These are phyloP conservation scores for Saturnia pavonia DNA, from an alignment of 2,888 invertebrate genomes.

Conservation along the genomic window DNA sequence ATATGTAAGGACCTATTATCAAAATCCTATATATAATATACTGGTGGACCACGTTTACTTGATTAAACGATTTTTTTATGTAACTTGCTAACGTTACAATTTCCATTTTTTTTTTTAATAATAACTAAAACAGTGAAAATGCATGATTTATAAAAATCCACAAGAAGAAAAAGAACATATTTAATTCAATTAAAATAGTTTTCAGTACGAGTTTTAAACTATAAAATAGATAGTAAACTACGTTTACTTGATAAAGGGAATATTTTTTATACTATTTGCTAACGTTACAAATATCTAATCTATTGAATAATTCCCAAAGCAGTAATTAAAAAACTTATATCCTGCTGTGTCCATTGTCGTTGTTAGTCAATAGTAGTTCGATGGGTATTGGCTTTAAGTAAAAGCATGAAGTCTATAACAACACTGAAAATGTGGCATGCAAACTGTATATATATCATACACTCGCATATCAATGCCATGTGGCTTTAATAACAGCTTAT, in stretches of 20 bases:
- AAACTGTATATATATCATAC: neutral
- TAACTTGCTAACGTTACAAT: too few relatives aligned
- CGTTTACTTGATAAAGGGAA: too few relatives aligned
- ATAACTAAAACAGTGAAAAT: neutral
- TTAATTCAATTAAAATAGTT: neutral
- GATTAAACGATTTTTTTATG: too few relatives aligned
- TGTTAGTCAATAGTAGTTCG: neutral
- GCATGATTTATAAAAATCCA: neutral
- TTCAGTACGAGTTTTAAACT: too few relatives aligned
- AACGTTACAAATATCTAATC: too few relatives aligned
- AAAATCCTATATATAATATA: too few relatives aligned
- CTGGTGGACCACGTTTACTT: too few relatives aligned
- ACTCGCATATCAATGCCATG: neutral
- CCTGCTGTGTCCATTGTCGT: neutral
- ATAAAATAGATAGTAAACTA: too few relatives aligned
- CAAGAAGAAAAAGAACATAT: neutral
- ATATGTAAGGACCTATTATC: too few relatives aligned
- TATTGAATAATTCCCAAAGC: neutral
- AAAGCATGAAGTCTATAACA: neutral
- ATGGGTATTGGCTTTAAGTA: neutral
- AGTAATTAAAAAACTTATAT: neutral
- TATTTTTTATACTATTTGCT: too few relatives aligned
- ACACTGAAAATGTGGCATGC: neutral
- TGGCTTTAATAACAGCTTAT: constrained; percentile 9
- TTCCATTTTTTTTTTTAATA: too few relatives aligned